Base-by-base conservation (phyloP, 2,888 invertebrate species). In the Enoplolaimus lenunculus region DNA sequence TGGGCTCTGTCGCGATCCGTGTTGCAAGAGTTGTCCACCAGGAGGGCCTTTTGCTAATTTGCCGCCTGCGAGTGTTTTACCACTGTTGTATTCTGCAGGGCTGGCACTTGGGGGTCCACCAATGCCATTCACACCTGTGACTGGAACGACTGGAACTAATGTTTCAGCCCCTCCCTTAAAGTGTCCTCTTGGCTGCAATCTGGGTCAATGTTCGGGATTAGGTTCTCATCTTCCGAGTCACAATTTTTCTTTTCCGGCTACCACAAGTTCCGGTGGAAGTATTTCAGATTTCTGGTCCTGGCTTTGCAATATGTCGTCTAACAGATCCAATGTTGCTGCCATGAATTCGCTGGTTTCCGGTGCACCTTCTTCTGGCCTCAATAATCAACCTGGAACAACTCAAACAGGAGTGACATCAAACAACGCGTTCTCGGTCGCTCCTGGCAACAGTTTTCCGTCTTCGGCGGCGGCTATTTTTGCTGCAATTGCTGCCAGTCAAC, bases 21-120 rank as follows among this genome's bases (percentile, higher is more conserved):
- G 7, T 60, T 73, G 73, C 62, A 73, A 73, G 31, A 70, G 31
- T 60, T 72, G 72, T 65, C 68, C 72, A 30, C 64, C 28, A 30
- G 3, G 13, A 7, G 64, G 13, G n/a, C 64, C 64, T 7, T 7
- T 31, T 34, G 31, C n/a, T 67, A 34, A 34, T 26, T 26, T 2
- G 2, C 34, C 68, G 35, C 45, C 13, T 59, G 34, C 2, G 13
- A 7, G n/a, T 26, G 13, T 26, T 68, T 29, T 57, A 57, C 68
- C 28, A 3, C 28, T 28, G 33, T 3, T 34, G 13, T 26, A n/a
- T 7, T 34, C 34, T 30, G 28, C 30, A 3, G 3, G 7, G 7
- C n/a, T 7, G n/a, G 26, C 16, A n/a, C 31, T 7, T n/a, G 7
- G 7, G 67, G 3, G n/a, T 3, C 30, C 3, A 62, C n/a, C n/a